A percentile compares a stretch with the other conserved stretches of the same genome.
Evolutionary conservation across 2,888 invertebrate genomes (phyloP).

Genomic region (Mesorhabditis belari): DNA sequence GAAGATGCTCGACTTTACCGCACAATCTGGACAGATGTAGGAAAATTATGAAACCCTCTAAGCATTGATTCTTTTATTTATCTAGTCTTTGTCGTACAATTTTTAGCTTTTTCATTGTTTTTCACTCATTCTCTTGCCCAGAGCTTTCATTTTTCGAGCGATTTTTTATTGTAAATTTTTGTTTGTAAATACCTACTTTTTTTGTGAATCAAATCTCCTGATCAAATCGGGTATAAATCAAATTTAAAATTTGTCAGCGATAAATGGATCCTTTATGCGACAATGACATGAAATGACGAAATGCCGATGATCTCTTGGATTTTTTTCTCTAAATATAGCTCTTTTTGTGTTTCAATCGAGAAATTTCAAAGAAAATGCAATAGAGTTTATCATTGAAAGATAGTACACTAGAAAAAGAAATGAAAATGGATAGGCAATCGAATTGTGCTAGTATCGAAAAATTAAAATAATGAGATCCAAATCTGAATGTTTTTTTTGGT

Average conservation of each 20-base stretch:
- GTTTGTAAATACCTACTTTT: background rate
- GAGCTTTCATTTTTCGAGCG: background rate
- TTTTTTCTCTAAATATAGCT: too few relatives aligned
- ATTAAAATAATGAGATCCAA: background rate
- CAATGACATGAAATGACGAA: too few relatives aligned
- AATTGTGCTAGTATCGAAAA: background rate
- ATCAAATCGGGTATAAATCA: too few relatives aligned
- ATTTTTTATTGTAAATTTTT: background rate
- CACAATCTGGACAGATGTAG: constrained; percentile 26
- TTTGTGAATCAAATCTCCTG: too few relatives aligned
- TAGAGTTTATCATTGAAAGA: too few relatives aligned
- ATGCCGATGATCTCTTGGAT: too few relatives aligned
- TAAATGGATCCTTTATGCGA: too few relatives aligned
- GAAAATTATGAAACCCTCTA: background rate
- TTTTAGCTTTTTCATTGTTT: background rate
- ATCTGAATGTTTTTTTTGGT: background rate
- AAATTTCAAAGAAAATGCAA: too few relatives aligned
- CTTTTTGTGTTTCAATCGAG: too few relatives aligned
- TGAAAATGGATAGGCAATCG: too few relatives aligned
- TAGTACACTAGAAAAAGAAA: too few relatives aligned
- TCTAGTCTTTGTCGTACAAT: background rate
- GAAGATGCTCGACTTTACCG: constrained; percentile 40
- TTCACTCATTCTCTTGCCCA: background rate
- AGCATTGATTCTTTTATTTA: background rate
- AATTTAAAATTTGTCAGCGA: too few relatives aligned